Conservation (phyloP, 1,140 invertebrate genomes). For the Drosophila kikkawai region DNA sequence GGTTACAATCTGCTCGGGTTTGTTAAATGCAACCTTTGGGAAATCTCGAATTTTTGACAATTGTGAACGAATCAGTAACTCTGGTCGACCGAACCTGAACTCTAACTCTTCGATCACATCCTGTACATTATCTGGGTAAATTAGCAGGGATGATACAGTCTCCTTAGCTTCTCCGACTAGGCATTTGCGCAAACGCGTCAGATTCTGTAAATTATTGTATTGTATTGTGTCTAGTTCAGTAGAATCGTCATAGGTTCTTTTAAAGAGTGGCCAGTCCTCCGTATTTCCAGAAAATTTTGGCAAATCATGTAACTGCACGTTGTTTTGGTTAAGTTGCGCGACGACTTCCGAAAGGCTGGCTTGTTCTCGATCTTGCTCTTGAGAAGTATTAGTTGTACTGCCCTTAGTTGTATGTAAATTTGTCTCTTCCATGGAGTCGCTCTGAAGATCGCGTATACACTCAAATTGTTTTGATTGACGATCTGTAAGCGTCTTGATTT, state of each 20-base stretch:
- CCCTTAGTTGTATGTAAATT: not conserved
- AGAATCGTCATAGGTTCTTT: not conserved
- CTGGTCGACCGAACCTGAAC: not conserved
- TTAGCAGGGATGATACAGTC: not conserved
- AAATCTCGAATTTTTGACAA: not conserved
- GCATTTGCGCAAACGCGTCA: not conserved
- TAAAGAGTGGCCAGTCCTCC: not conserved
- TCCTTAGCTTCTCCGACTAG: too few relatives aligned
- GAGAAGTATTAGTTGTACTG: not conserved
- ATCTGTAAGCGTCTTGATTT: not conserved
- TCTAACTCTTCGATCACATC: not conserved
- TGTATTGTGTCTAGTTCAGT: not conserved
- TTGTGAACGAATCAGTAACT: not conserved
- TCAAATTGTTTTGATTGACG: not conserved
- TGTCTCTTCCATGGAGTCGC: not conserved
- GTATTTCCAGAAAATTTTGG: not conserved
- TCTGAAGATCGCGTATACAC: not conserved
- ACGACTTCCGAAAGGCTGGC: not conserved
- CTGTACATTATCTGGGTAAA: not conserved
- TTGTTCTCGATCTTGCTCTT: not conserved
- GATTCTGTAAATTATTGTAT: not conserved
- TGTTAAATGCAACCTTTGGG: not conserved
- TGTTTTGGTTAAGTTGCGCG: not conserved
- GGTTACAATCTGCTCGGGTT: constrained; percentile 1
- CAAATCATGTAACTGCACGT: not conserved